Conservation (phyloP, 2,113 vertebrate species). For the Bufo bufo region DNA sequence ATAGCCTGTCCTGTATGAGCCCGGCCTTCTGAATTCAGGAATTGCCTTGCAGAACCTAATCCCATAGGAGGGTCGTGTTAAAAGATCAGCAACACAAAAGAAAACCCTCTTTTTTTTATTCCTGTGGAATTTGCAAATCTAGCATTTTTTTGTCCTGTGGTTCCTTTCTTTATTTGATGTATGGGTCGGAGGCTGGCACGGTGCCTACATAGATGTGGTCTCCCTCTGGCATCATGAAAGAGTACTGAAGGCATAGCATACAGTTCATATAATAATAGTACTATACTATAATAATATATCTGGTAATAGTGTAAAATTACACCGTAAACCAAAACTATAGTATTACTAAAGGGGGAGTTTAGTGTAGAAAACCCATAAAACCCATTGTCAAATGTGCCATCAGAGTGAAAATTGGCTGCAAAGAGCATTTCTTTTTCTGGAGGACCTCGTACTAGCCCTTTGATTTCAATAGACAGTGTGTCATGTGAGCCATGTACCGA, state of each 20-base stretch:
- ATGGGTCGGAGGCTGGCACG: not conserved
- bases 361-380: no score
- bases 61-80: conserved; percentile 5
- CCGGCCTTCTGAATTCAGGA: not conserved
- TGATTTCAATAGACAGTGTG: no score
- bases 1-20: not conserved
- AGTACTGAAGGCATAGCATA: not conserved
- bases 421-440: no score
- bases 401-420: no score
- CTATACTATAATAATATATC: no score
- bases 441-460: no score
- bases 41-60: conserved; percentile 11
- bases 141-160: conserved; percentile 2
- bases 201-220: not conserved
- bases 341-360: no score
- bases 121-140: conserved; percentile 20
- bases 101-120: not conserved
- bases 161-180: not conserved
- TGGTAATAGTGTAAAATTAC: no score
- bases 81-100: conserved; percentile 13
- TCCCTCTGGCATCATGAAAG: not conserved
- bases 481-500: no score
- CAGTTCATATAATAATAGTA: no score
- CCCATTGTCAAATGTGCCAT: no score
- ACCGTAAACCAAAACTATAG: no score